Percentiles rank a stretch among this genome's conserved stretches.
Conservation (phyloP, 2,113 vertebrate genomes). For the Xiphophorus maculatus region DNA sequence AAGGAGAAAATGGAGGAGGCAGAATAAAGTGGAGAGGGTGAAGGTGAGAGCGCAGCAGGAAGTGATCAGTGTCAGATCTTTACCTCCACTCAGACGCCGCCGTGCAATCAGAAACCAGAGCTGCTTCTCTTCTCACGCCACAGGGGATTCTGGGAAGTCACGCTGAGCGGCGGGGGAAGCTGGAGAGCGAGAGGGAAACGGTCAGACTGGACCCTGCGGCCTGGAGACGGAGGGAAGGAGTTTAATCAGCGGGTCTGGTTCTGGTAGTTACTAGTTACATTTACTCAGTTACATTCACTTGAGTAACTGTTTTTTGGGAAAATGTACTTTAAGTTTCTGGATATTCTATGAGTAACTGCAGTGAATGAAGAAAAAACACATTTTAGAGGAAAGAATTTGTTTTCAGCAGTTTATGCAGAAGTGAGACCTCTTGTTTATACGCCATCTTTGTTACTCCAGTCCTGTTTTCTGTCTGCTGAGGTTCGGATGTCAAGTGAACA, state of each 20-base stretch:
- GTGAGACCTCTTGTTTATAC: too few species aligned
- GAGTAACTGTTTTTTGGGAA: too few species aligned
- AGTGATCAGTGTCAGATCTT: slow-evolving; percentile 9
- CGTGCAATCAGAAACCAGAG: slow-evolving; percentile 4
- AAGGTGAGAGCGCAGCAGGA: slow-evolving; percentile 6
- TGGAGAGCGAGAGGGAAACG: slow-evolving; percentile 46
- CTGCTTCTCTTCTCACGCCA: background rate
- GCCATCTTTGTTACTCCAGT: too few species aligned
- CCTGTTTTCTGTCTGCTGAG: too few species aligned
- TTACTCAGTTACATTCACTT: too few species aligned
- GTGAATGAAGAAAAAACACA: too few species aligned
- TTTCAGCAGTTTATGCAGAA: too few species aligned
- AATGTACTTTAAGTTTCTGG: too few species aligned
- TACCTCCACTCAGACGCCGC: background rate
- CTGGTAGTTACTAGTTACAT: background rate
- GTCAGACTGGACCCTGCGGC: slow-evolving; percentile 1
- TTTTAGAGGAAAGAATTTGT: too few species aligned
- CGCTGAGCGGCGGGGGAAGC: slow-evolving; percentile 12
- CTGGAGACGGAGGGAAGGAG: slow-evolving; percentile 5
- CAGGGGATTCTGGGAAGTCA: slow-evolving; percentile 18
- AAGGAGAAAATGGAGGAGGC: background rate
- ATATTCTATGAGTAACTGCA: too few species aligned
- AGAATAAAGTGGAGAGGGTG: background rate
- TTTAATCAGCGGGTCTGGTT: background rate
- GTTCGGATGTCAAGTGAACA: too few species aligned